phyloP scores from a whole-genome alignment of 2,797 vertebrate genomes.

The Propithecus deckenii region DNA sequence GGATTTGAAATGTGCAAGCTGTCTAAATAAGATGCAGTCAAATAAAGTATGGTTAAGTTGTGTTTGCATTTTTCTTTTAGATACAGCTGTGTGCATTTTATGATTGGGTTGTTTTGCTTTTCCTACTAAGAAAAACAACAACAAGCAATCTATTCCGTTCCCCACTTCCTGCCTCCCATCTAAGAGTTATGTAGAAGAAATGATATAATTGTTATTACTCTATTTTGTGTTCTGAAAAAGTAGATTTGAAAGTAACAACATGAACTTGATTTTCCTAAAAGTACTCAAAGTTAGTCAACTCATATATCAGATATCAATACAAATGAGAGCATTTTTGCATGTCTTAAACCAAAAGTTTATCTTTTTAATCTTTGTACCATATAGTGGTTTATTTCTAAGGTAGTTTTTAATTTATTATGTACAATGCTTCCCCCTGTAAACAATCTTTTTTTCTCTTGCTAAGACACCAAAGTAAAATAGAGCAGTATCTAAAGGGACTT shows the following conservation, averaged over 20 bases:
- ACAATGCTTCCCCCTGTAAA: not conserved
- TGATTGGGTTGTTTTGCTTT: conserved; percentile 69
- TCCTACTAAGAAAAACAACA: conserved; percentile 3
- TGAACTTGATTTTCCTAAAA: conserved; percentile 48
- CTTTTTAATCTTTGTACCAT: not conserved
- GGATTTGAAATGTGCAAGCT: conserved; percentile 88
- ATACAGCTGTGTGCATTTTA: conserved; percentile 77
- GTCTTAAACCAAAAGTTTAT: conserved; percentile 5
- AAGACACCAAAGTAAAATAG: not conserved
- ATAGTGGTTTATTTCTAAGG: conserved; percentile 21
- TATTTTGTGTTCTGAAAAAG: conserved; percentile 53
- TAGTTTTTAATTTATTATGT: conserved; percentile 32
- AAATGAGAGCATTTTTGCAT: conserved; percentile 1
- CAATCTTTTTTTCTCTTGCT: not conserved
- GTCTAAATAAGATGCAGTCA: conserved; percentile 88
- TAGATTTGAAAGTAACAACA: conserved; percentile 27
- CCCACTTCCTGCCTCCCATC: not conserved
- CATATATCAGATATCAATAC: not conserved
- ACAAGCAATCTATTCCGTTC: conserved; percentile 9
- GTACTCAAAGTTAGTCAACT: not conserved
- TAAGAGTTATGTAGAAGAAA: not conserved
- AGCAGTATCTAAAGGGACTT: not conserved
- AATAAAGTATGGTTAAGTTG: conserved; percentile 88
- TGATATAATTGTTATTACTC: not conserved
- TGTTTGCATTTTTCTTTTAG: conserved; percentile 86